Conservation (phyloP, 2,888 invertebrate species). For the Ectobius pallidus region DNA sequence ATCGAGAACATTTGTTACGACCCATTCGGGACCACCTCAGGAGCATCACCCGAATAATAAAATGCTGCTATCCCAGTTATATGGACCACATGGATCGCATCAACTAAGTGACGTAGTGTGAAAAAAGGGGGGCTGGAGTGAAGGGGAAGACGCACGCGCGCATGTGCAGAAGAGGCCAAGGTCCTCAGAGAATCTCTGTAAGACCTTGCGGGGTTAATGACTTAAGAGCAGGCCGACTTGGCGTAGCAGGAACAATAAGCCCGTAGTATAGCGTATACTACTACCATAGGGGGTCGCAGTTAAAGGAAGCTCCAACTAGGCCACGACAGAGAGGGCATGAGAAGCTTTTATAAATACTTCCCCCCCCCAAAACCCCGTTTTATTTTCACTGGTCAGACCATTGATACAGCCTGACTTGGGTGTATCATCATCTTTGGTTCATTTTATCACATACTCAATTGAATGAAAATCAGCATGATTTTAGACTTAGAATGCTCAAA, state of each 20-base stretch:
- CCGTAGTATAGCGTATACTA: not conserved
- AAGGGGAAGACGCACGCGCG: slow-evolving; percentile 17
- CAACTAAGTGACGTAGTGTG: slow-evolving; percentile 16
- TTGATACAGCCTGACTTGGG: no score
- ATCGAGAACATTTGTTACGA: not conserved
- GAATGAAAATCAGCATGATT: no score
- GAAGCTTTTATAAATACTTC: slow-evolving; percentile 17
- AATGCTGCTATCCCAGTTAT: not conserved
- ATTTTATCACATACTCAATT: no score
- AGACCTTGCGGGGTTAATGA: slow-evolving; percentile 40
- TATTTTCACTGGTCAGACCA: not conserved
- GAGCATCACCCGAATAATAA: not conserved
- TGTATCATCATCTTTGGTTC: no score
- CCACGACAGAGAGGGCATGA: slow-evolving; percentile 9
- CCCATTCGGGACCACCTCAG: no score
- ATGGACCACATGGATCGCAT: slow-evolving; percentile 19
- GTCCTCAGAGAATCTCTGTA: slow-evolving; percentile 28
- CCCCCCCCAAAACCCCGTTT: not conserved
- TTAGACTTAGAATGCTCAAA: no score
- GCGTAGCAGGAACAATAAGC: slow-evolving; percentile 17
- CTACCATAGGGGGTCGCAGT: not conserved
- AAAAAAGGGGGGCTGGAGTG: not conserved
- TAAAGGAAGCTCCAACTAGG: slow-evolving; percentile 13
- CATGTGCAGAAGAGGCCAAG: slow-evolving; percentile 27
- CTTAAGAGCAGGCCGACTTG: not conserved